Base-by-base conservation (phyloP, 2,888 invertebrate genomes). In the Megaustenia siamemsis region DNA sequence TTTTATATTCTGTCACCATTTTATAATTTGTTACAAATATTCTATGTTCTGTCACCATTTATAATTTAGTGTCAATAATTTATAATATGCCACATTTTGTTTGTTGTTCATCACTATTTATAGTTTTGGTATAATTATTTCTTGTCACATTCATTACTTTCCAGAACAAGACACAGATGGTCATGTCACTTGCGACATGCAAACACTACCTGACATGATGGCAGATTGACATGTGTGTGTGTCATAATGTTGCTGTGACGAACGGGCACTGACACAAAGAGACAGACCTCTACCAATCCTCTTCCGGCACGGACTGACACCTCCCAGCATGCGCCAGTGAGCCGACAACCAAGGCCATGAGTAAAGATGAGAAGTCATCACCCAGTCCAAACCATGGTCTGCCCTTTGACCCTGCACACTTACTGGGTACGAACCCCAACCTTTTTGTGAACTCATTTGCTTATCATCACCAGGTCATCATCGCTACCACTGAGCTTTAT, bases 371-470 rank as follows among this genome's bases (percentile, higher is more conserved):
- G 82, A 87, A 89, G 76, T 89, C 90, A 66, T 89, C 90, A 68
- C 87, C 88, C 73, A 89, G 90, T 80, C 88, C 88, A 49, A 88
- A 87, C 79, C 81, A 89, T 88, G 87, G 86, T 88, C 83, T 86
- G 69, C 82, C 86, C 79, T 92, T 91, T 88, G 92, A 92, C 84
- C 88, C 90, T 21, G 86, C 90, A n/a, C 88, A 88, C 83, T 84
- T 92, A 3, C 86, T 92, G 85, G 92, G 92, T 91, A 88, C 82
- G 89, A n/a, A n/a, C n/a, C n/a, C n/a, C n/a, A n/a, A n/a, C n/a
- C n/a, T n/a, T n/a, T n/a, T n/a, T n/a, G n/a, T n/a, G n/a, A n/a
- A n/a, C n/a, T n/a, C n/a, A n/a, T n/a, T n/a, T n/a, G n/a, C n/a
- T n/a, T n/a, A n/a, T n/a, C n/a, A n/a, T n/a, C n/a, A n/a, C n/a